Base-by-base conservation (phyloP, 2,113 vertebrate genomes). In the Malurus alboscapulatus region DNA sequence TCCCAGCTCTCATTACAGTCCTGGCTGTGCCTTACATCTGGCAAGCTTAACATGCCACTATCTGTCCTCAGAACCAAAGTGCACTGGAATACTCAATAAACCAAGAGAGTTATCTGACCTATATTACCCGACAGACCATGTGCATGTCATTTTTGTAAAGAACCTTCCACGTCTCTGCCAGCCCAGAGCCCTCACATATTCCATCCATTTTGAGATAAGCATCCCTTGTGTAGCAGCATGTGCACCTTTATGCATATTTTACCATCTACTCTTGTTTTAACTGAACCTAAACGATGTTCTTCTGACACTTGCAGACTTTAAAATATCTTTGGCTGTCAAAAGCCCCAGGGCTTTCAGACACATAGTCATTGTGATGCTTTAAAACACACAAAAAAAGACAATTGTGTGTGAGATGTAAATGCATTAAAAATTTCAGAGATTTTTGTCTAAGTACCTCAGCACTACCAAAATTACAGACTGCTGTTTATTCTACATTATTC, bases 231-330 rank as follows among this genome's bases (percentile, higher is more conserved):
- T 84, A 93, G 63, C 58, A 89, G 34, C 44, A 66, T 42, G 65
- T 73, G 53, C 90, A 85, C 84, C 53, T 94, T 90, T 88, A 94
- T 94, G 88, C 92, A 92, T 96, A 96, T 96, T 94, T 96, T 91
- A 94, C 68, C 86, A 93, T 81, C 55, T 95, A 90, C 62, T 93
- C 81, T 86, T 95, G 90, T 93, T 96, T 92, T 91, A 96, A 82
- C 50, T 93, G 91, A 96, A 88, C 79, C 42, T 92, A 88, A 81
- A 69, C 0, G 0, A 85, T 90, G 76, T 92, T 95, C 75, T 94
- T 96, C 42, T 88, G 92, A 95, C 87, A 89, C 78, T 75, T 78
- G 20, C 63, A 93, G 85, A 90, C 45, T 96, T 91, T 87, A 90
- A 96, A 94, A 90, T 94, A 72, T 68, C 65, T 84, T 92, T 65